phyloP scores from a whole-genome alignment of 2,888 invertebrate species.

The Temnothorax rugatulus region DNA sequence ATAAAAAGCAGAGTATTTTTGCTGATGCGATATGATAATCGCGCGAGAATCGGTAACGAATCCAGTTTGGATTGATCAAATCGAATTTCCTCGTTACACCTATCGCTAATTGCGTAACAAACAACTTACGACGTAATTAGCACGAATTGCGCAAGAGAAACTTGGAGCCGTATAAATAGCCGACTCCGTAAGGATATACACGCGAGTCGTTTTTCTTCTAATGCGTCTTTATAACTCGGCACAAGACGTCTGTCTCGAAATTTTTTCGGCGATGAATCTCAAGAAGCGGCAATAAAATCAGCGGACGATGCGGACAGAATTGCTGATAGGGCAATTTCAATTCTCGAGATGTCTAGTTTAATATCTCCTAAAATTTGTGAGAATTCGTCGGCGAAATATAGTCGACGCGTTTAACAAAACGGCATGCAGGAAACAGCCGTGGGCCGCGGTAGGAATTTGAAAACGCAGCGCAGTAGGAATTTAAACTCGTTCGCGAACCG shows the following conservation, averaged over 20 bases:
- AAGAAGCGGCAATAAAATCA: not conserved
- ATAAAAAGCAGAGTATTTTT: not conserved
- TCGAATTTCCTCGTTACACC: slow-evolving; percentile 3
- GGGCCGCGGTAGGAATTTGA: not conserved
- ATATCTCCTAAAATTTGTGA: not conserved
- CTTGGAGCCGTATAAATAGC: slow-evolving; percentile 9
- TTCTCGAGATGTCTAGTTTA: not conserved
- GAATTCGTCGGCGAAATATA: not conserved
- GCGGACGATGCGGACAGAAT: not conserved
- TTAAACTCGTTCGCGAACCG: slow-evolving; percentile 12
- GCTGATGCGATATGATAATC: not conserved
- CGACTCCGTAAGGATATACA: not conserved
- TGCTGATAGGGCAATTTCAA: not conserved
- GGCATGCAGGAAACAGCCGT: not conserved
- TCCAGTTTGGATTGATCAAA: slow-evolving; percentile 18
- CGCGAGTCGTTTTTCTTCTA: not conserved
- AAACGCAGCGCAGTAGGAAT: not conserved
- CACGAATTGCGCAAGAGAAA: slow-evolving; percentile 26
- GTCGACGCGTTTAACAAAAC: not conserved
- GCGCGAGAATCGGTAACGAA: not conserved
- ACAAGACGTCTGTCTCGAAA: not conserved
- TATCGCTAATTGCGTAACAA: slow-evolving; percentile 39
- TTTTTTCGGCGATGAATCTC: not conserved
- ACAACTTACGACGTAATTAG: slow-evolving; percentile 42
- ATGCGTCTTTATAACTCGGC: not conserved